Evolutionary conservation across 2,888 invertebrate species (phyloP), one percentile per base, ranked within the genome.

Genomic region (Bombyx huttoni): DNA sequence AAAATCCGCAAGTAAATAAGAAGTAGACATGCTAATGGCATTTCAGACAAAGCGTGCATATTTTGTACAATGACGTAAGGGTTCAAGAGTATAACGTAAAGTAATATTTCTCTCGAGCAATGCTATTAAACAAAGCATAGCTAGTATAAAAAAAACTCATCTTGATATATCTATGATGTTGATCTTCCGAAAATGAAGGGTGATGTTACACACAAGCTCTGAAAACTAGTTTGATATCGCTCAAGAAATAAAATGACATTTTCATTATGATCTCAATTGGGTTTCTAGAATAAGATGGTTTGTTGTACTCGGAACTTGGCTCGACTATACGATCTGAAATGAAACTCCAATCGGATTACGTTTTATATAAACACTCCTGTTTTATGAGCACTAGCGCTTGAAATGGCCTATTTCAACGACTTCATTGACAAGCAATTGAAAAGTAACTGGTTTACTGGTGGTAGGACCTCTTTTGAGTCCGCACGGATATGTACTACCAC

Each of bases 131-230:
- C 24, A 24, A 24, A 24, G 24, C 24, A 24, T 1, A 24, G 2
- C 24, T 5, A 24, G 24, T 24, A 3, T 24, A 3, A 24, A 24
- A 24, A 24, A 24, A 24, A 24, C 3, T 24, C 3, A 3, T 24
- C 24, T 24, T 24, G 24, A 24, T 24, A 24, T 24, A 24, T 24
- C 24, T 24, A 24, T 24, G 24, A 24, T 24, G 12, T 12, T 7
- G 40, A 40, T 40, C 12, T 40, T 12, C 40, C 7, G 40, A 40
- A 1, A 12, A 40, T 40, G 40, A 40, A 40, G 47, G 47, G 47
- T 14, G 49, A 47, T 58, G 58, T 56, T 54, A 59, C 60, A 67
- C 69, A 73, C 69, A 68, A 73, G 73, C 73, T 71, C 64, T 57
- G 55, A 55, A 71, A 68, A 63, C 67, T 61, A 56, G 48, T 49